phyloP scores from a whole-genome alignment of 2,888 invertebrate species.

The Punctoribates punctum region DNA sequence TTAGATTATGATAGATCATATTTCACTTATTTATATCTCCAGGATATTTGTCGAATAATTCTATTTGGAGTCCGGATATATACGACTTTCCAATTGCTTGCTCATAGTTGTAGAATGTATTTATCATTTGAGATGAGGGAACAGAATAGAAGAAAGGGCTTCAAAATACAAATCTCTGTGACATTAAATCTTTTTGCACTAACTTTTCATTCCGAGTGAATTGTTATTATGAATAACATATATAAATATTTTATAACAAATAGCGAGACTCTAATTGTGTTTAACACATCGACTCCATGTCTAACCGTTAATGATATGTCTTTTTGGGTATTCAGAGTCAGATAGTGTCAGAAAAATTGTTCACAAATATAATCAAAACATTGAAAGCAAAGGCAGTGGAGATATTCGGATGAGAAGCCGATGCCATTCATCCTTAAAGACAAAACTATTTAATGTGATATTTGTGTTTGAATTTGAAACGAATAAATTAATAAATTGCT shows the following conservation, averaged over 20 bases:
- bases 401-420: no score
- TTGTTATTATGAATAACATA: neutral
- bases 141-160: neutral
- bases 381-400: no score
- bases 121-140: neutral
- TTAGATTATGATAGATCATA: no score
- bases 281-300: no score
- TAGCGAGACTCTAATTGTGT: no score
- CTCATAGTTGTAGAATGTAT: neutral
- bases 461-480: neutral
- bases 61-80: neutral
- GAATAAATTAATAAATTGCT: slow-evolving; percentile 8
- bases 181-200: neutral
- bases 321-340: no score
- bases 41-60: no score
- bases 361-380: no score
- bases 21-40: no score
- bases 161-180: slow-evolving; percentile 11
- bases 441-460: neutral
- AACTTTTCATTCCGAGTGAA: neutral
- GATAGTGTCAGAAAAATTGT: no score
- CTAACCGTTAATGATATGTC: no score
- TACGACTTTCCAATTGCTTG: neutral
- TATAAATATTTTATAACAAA: no score
- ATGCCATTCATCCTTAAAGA: neutral